Evolutionary conservation across 2,797 vertebrate species (phyloP).

Genomic region (Danionella dracula): DNA sequence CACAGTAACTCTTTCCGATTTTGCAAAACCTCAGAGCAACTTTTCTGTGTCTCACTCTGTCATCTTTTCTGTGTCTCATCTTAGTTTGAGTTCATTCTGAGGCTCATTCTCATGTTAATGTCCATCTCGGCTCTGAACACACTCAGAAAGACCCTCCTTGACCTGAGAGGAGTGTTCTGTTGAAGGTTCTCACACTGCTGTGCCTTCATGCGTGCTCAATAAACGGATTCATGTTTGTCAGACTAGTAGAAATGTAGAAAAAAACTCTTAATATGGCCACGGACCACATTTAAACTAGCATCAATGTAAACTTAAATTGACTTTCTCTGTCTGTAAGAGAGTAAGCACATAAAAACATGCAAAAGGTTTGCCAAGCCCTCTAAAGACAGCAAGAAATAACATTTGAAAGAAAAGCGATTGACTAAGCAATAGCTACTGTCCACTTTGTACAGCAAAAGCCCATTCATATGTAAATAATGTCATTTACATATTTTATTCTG

Average conservation of each 20-base stretch:
- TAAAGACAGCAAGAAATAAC: conserved; percentile 1
- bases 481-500: conserved; percentile 8
- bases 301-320: too few species aligned
- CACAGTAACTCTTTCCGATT: too few species aligned
- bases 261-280: too few species aligned
- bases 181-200: conserved; percentile 18
- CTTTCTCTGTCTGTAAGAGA: not conserved
- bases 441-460: not conserved
- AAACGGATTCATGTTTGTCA: not conserved
- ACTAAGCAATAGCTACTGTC: not conserved
- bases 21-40: too few species aligned
- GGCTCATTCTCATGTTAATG: conserved; percentile 15
- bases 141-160: not conserved
- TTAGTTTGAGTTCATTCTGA: not conserved
- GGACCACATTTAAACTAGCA: too few species aligned
- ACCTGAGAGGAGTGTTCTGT: not conserved
- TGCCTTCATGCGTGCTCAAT: not conserved
- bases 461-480: conserved; percentile 17
- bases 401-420: not conserved
- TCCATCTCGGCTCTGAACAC: not conserved
- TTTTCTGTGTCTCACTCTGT: too few species aligned
- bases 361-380: conserved; percentile 8
- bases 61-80: not conserved
- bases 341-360: conserved; percentile 4
- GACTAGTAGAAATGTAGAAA: too few species aligned